phyloP scores from a whole-genome alignment of 2,888 invertebrate species.

The Ischnura elegans region DNA sequence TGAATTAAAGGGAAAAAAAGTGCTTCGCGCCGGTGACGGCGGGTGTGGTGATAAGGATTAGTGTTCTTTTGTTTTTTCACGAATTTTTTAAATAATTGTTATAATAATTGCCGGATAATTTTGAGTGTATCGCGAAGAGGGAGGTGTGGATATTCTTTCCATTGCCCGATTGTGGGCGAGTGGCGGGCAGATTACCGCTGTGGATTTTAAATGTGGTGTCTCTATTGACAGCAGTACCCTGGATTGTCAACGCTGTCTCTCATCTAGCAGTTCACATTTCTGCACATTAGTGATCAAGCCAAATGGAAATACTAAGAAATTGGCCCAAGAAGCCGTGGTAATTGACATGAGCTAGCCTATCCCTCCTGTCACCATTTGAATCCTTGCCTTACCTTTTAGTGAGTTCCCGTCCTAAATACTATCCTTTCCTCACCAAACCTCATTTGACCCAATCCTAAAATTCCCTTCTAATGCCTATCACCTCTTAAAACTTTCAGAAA shows the following conservation, averaged over 20 bases:
- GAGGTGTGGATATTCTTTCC: not conserved
- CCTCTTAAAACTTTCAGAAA: too few relatives aligned
- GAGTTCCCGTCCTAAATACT: not conserved
- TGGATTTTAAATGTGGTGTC: not conserved
- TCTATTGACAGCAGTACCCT: too few relatives aligned
- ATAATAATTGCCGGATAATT: too few relatives aligned
- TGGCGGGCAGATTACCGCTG: not conserved
- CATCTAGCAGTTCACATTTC: too few relatives aligned
- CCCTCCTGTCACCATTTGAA: not conserved
- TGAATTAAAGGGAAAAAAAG: not conserved
- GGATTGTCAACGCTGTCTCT: too few relatives aligned
- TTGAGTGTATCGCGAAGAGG: too few relatives aligned
- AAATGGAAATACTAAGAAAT: too few relatives aligned
- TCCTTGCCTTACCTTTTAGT: not conserved
- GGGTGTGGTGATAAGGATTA: not conserved
- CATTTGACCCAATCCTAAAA: too few relatives aligned
- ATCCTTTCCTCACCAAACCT: not conserved
- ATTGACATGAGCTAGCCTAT: not conserved
- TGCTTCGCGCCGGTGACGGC: not conserved
- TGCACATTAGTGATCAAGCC: too few relatives aligned
- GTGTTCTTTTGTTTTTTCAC: not conserved
- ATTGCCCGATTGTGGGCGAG: not conserved
- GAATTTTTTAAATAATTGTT: too few relatives aligned
- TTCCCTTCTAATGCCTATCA: too few relatives aligned
- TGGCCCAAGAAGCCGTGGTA: not conserved